Evolutionary conservation across 1,140 invertebrate species (phyloP).

Genomic region (Hyphantria cunea): DNA sequence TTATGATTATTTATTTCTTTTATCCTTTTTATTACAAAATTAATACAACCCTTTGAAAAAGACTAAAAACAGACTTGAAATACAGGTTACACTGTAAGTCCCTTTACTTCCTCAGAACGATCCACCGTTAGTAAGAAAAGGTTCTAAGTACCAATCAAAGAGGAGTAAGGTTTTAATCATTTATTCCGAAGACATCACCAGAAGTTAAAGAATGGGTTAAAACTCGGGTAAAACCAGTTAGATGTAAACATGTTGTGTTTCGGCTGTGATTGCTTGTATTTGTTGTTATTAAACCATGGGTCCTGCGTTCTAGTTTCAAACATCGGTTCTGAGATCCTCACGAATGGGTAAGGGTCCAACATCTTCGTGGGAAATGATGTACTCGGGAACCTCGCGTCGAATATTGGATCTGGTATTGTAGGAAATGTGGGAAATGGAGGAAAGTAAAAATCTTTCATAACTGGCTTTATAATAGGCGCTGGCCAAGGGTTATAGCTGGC

Average conservation of each 20-base stretch:
- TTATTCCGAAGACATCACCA: conserved; percentile 40
- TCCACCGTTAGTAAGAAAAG: too few species aligned
- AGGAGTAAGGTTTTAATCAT: not conserved
- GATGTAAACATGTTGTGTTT: conserved; percentile 29
- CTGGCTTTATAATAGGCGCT: conserved; percentile 18
- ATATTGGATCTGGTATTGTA: conserved; percentile 2
- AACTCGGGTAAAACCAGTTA: conserved; percentile 42
- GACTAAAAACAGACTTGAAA: too few species aligned
- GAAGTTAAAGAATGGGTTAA: conserved; percentile 50
- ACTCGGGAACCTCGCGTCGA: not conserved
- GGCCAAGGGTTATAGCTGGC: conserved; percentile 10
- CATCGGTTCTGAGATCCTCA: conserved; percentile 2
- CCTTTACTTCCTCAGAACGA: too few species aligned
- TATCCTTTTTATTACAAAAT: too few species aligned
- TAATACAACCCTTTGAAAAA: too few species aligned
- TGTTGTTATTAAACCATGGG: conserved; percentile 35
- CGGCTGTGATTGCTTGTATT: conserved; percentile 13
- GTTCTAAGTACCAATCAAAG: too few species aligned
- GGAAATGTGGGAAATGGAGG: conserved; percentile 2
- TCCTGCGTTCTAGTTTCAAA: not conserved
- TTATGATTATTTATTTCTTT: too few species aligned
- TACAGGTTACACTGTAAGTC: too few species aligned
- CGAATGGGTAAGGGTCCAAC: not conserved
- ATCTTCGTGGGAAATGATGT: conserved; percentile 1
- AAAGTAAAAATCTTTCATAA: conserved; percentile 34